A percentile compares a stretch with the other conserved stretches of the same genome.
These are phyloP conservation scores for Amphiprion percula DNA, from an alignment of 2,113 vertebrate species.

Conservation along the genomic window DNA sequence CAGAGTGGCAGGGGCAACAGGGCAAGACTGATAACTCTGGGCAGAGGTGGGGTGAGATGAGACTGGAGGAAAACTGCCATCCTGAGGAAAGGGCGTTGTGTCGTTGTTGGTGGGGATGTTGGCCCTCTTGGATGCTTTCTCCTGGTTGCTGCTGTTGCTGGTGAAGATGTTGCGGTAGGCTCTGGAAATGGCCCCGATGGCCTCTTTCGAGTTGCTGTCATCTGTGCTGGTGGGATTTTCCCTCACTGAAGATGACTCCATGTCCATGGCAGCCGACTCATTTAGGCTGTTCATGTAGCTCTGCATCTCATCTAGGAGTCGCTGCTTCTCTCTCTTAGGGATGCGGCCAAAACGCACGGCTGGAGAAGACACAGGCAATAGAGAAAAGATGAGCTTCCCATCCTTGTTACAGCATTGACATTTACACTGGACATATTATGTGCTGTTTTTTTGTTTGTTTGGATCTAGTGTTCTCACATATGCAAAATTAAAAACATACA, in stretches of 20 bases:
- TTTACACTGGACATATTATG: background rate
- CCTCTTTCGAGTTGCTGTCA: constrained; percentile 81
- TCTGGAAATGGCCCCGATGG: constrained; percentile 82
- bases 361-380: constrained; percentile 59
- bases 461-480: too few relatives aligned
- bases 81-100: constrained; percentile 72
- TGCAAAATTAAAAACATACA: too few relatives aligned
- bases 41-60: constrained; percentile 46
- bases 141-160: constrained; percentile 64
- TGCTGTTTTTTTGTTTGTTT: background rate
- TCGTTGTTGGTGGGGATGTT: constrained; percentile 62
- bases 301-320: constrained; percentile 88
- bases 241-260: constrained; percentile 69
- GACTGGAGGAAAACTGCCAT: constrained; percentile 66
- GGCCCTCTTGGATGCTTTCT: constrained; percentile 67
- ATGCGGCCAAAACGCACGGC: constrained; percentile 88
- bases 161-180: constrained; percentile 84
- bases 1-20: constrained; percentile 24
- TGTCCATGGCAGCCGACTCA: constrained; percentile 78
- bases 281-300: constrained; percentile 88
- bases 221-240: constrained; percentile 65
- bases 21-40: constrained; percentile 72
- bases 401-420: background rate
- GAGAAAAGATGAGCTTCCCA: constrained; percentile 19
- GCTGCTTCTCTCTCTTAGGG: constrained; percentile 88